Evolutionary conservation across 2,888 invertebrate genomes (phyloP).

Genomic region (Chirona hameri): DNA sequence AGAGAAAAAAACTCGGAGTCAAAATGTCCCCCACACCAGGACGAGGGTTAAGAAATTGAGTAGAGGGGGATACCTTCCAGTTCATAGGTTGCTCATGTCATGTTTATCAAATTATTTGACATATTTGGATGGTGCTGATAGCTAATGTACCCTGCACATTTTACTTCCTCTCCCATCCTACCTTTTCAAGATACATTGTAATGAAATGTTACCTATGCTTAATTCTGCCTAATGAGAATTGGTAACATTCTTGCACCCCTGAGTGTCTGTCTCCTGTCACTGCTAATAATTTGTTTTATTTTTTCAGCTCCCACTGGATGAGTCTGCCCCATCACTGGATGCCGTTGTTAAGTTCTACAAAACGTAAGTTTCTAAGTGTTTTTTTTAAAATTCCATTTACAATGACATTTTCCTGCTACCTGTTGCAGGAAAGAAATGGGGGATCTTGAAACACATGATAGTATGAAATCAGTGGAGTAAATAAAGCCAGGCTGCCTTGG

Average conservation of each 20-base stretch:
- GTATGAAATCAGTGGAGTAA: too few species aligned
- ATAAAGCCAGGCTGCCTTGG: too few species aligned
- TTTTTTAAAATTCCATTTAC: not conserved
- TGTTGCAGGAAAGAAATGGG: too few species aligned
- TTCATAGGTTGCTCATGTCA: too few species aligned
- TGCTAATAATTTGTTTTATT: not conserved
- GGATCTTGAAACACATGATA: too few species aligned
- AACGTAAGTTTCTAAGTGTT: not conserved
- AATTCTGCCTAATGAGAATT: not conserved
- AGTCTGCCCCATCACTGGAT: not conserved
- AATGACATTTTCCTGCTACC: not conserved
- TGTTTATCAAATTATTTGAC: too few species aligned
- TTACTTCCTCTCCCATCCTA: not conserved
- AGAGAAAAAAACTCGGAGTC: too few species aligned
- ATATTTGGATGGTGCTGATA: not conserved
- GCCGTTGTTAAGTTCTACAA: not conserved
- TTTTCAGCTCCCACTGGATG: constrained; percentile 3
- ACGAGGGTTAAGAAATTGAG: too few species aligned
- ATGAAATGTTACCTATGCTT: not conserved
- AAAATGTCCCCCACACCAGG: too few species aligned
- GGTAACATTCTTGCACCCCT: too few species aligned
- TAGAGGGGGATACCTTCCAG: too few species aligned
- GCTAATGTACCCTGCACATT: not conserved
- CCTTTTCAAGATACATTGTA: not conserved
- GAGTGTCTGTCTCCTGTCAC: too few species aligned